Conservation (phyloP, 2,888 invertebrate species). For the Pterobdella sp. region DNA sequence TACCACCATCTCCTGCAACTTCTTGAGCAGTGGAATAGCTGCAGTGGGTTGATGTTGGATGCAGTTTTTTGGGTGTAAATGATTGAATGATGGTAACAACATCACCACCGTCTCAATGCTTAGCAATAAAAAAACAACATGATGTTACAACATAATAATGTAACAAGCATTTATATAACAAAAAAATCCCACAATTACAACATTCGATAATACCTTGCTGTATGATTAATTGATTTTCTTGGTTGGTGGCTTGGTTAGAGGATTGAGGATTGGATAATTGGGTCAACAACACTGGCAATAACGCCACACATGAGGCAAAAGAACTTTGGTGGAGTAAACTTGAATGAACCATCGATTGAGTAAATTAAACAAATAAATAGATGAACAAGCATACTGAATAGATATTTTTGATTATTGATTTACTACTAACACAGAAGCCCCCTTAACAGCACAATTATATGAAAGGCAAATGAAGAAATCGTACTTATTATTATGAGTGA, state of each 20-base stretch:
- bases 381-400: too few species aligned
- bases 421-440: too few species aligned
- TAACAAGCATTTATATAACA: not conserved
- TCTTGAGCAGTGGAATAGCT: constrained; percentile 38
- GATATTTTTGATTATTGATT: too few species aligned
- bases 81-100: too few species aligned
- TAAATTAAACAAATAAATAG: too few species aligned
- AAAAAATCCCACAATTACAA: not conserved
- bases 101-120: not conserved
- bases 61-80: not conserved
- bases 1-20: constrained; percentile 38
- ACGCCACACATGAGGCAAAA: constrained; percentile 29
- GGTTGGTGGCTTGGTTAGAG: constrained; percentile 23
- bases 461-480: too few species aligned
- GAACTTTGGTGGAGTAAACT: too few species aligned
- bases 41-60: not conserved
- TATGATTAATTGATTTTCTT: constrained; percentile 29
- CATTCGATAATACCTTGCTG: constrained; percentile 33
- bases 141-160: not conserved
- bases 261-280: constrained; percentile 25
- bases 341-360: too few species aligned
- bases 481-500: too few species aligned
- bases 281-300: constrained; percentile 31
- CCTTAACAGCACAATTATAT: too few species aligned
- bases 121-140: not conserved